These are phyloP conservation scores for Sciurus niger DNA, from an alignment of 2,113 vertebrate genomes.

Conservation along the genomic window DNA sequence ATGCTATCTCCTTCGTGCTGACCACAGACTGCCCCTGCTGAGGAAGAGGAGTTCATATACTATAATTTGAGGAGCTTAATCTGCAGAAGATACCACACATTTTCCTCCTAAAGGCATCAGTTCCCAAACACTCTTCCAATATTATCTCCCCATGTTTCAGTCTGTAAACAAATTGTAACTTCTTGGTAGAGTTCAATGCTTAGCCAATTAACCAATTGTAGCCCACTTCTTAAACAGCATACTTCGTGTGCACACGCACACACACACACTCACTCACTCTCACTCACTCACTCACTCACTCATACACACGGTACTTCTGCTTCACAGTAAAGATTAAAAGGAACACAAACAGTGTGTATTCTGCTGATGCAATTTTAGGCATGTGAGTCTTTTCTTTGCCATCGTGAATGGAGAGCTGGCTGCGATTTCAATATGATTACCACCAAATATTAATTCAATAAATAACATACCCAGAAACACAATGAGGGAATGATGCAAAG, in stretches of 20 bases:
- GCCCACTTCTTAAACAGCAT: background rate
- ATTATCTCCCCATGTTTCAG: conserved; percentile 3
- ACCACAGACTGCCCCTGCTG: conserved; percentile 46
- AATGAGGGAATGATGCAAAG: conserved; percentile 43
- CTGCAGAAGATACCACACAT: conserved; percentile 45
- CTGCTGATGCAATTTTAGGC: conserved; percentile 51
- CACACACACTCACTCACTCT: too few relatives aligned
- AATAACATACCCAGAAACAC: conserved; percentile 36
- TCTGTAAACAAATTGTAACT: conserved; percentile 49
- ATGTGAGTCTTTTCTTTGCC: conserved; percentile 35
- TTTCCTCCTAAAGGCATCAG: conserved; percentile 33
- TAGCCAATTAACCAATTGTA: conserved; percentile 56
- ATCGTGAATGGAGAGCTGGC: conserved; percentile 15
- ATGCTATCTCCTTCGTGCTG: conserved; percentile 32
- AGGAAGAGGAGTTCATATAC: conserved; percentile 24
- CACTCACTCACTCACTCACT: too few relatives aligned
- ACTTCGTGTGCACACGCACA: background rate
- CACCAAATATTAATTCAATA: conserved; percentile 75
- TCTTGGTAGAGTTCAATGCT: conserved; percentile 62
- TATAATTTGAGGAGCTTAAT: background rate
- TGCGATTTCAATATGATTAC: conserved; percentile 67
- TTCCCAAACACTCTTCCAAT: conserved; percentile 7
- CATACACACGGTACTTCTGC: background rate
- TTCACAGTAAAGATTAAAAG: background rate
- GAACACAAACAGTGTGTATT: conserved; percentile 7